Percentiles rank a stretch among this genome's conserved stretches.
Evolutionary conservation across 2,888 invertebrate species (phyloP).

Genomic region (Hyposoter dolosus): DNA sequence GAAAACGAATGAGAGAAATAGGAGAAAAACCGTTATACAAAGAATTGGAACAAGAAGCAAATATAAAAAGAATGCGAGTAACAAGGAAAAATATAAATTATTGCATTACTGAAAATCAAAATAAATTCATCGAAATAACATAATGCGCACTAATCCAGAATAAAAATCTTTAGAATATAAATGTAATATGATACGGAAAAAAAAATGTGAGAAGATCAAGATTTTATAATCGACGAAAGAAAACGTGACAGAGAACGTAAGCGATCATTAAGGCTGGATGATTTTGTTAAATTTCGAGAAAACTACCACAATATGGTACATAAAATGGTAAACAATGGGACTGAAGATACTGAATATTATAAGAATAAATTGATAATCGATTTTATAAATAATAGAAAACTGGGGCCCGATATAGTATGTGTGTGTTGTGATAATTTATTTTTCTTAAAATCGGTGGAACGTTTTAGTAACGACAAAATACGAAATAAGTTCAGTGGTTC

Average conservation of each 20-base stretch:
- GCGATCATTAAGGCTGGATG: neutral
- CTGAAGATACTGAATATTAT: neutral
- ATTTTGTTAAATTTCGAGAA: neutral
- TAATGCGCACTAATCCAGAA: neutral
- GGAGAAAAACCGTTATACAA: neutral
- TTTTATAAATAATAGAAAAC: neutral
- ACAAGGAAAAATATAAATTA: neutral
- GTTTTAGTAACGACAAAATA: conserved; percentile 28
- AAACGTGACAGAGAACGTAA: neutral
- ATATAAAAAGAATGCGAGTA: neutral
- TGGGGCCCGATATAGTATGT: conserved; percentile 50
- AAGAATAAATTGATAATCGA: neutral
- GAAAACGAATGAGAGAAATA: conserved; percentile 2
- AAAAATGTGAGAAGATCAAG: neutral
- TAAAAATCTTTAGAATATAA: neutral
- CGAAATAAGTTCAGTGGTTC: conserved; percentile 18
- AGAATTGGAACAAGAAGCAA: neutral
- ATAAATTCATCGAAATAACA: neutral
- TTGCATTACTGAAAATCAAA: neutral
- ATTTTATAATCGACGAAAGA: neutral
- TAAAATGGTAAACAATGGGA: neutral
- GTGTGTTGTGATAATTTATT: conserved; percentile 66
- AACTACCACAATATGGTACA: neutral
- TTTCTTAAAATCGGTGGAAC: conserved; percentile 60
- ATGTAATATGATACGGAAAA: neutral